phyloP scores from a whole-genome alignment of 2,888 invertebrate genomes.

The Macrosiphum euphorbiae region DNA sequence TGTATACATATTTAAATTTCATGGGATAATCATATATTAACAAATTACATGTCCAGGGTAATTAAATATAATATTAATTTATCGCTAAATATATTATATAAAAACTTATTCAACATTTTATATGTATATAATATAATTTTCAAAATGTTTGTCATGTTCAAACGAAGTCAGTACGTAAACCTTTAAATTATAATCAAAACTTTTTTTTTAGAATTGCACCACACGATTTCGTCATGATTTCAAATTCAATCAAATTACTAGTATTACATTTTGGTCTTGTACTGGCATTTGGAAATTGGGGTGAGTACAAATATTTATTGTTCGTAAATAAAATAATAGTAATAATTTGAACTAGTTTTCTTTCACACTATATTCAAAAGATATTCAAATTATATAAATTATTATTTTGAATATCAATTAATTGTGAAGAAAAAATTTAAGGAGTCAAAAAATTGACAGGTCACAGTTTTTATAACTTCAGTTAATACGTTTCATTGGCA shows the following conservation, averaged over 20 bases:
- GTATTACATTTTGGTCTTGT: slow-evolving; percentile 36
- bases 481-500: neutral
- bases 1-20: neutral
- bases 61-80: neutral
- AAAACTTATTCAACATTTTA: neutral
- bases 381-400: neutral
- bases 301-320: slow-evolving; percentile 46
- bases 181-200: neutral
- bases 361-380: neutral
- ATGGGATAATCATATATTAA: neutral
- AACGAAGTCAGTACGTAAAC: neutral
- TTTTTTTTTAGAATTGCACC: slow-evolving; percentile 34
- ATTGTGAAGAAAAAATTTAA: neutral
- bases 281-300: slow-evolving; percentile 37
- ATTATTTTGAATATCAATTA: neutral
- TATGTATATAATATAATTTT: neutral
- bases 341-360: neutral
- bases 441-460: neutral
- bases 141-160: neutral
- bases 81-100: neutral
- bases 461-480: neutral
- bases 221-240: slow-evolving; percentile 36
- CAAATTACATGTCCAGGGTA: neutral
- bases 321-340: neutral
- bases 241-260: slow-evolving; percentile 42